Percentiles rank a stretch among this genome's conserved stretches.
Conservation (phyloP, 2,888 invertebrate species). For the Ochropleura plecta region DNA sequence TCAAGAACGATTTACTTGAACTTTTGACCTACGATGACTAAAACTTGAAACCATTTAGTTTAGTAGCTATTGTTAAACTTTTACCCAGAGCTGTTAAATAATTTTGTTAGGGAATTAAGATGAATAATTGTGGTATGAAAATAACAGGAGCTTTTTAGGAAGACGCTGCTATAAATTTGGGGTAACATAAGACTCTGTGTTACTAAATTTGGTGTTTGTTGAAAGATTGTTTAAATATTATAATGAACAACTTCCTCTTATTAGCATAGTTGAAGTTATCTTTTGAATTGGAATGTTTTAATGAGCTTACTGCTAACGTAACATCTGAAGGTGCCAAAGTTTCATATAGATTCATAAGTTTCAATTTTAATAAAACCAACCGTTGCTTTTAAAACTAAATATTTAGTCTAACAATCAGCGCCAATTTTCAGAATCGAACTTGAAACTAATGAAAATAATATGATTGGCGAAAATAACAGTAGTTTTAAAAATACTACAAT, state of each 20-base stretch:
- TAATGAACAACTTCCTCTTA: conserved; percentile 56
- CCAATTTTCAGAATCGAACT: not conserved
- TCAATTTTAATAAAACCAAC: conserved; percentile 5
- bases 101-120: conserved; percentile 26
- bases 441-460: not conserved
- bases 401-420: not conserved
- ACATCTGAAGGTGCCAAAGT: conserved; percentile 41
- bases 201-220: conserved; percentile 31
- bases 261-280: conserved; percentile 44
- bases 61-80: conserved; percentile 51
- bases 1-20: conserved; percentile 56
- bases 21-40: conserved; percentile 58
- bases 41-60: conserved; percentile 51
- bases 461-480: not conserved
- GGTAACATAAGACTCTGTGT: not conserved
- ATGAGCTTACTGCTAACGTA: conserved; percentile 46
- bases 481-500: not conserved
- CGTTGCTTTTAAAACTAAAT: conserved; percentile 17
- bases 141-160: conserved; percentile 1
- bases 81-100: conserved; percentile 43
- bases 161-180: conserved; percentile 1
- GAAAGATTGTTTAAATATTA: conserved; percentile 35
- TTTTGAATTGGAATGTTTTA: conserved; percentile 41
- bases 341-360: conserved; percentile 20
- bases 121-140: conserved; percentile 27